These are phyloP conservation scores for Habropoda laboriosa DNA, from an alignment of 1,140 invertebrate species.

Conservation along the genomic window DNA sequence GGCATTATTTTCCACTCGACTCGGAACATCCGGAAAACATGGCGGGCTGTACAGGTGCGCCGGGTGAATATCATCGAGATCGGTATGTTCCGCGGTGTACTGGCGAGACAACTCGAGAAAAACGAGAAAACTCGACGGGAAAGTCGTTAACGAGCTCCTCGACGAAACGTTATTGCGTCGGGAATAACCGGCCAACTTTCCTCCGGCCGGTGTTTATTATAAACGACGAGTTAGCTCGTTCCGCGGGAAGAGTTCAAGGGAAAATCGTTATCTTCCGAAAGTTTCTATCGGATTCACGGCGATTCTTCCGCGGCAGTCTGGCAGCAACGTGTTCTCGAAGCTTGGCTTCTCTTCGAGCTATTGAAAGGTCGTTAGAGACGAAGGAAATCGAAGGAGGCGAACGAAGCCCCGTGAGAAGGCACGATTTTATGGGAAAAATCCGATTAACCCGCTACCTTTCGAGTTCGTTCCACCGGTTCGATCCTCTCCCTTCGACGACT, in stretches of 20 bases:
- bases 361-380: constrained; percentile 56
- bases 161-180: constrained; percentile 33
- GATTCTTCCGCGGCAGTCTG: background rate
- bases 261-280: constrained; percentile 48
- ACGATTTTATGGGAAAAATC: constrained; percentile 66
- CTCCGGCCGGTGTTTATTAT: constrained; percentile 42
- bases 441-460: constrained; percentile 53
- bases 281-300: constrained; percentile 36
- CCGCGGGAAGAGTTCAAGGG: background rate
- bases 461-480: constrained; percentile 6
- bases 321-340: background rate
- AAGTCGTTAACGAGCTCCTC: constrained; percentile 44
- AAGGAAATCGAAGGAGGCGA: constrained; percentile 41
- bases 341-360: constrained; percentile 37
- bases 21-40: background rate
- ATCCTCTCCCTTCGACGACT: constrained; percentile 1
- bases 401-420: constrained; percentile 44
- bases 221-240: constrained; percentile 44
- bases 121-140: constrained; percentile 35
- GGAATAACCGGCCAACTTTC: constrained; percentile 23
- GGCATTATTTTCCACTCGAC: background rate
- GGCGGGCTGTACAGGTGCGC: too few relatives aligned
- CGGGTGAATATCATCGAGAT: constrained; percentile 6
- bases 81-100: background rate
- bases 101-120: constrained; percentile 7